Evolutionary conservation across 2,888 invertebrate genomes (phyloP).

Genomic region (Nomada ferruginata): DNA sequence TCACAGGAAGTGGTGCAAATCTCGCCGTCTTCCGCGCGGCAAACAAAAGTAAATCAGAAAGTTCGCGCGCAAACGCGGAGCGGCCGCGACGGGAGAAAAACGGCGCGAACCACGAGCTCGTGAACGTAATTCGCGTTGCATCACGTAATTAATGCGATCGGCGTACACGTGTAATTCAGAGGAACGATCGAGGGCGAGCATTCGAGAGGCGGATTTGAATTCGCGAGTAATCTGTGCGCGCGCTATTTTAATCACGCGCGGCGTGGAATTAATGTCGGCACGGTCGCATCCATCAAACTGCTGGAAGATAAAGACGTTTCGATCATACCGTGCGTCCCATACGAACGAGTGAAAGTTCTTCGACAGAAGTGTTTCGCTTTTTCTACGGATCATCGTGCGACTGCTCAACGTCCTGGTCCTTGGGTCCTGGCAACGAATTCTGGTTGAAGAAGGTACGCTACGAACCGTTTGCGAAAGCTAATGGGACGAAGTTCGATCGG

Average conservation of each 20-base stretch:
- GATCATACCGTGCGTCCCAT: conserved; percentile 37
- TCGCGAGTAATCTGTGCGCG: conserved; percentile 39
- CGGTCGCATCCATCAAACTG: conserved; percentile 48
- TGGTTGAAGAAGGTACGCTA: not conserved
- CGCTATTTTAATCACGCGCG: conserved; percentile 47
- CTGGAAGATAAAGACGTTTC: conserved; percentile 52
- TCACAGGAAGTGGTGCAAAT: conserved; percentile 10
- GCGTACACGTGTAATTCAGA: conserved; percentile 73
- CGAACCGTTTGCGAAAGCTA: not conserved
- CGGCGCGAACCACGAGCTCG: conserved; percentile 10
- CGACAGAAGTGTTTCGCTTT: conserved; percentile 33
- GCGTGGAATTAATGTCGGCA: conserved; percentile 46
- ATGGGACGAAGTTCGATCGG: not conserved
- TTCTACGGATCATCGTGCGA: conserved; percentile 10
- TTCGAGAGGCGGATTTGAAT: conserved; percentile 46
- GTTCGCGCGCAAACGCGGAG: not conserved
- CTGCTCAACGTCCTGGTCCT: too few species aligned
- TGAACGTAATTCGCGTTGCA: conserved; percentile 74
- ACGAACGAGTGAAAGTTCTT: conserved; percentile 51
- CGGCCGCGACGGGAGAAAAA: not conserved
- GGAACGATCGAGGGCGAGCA: conserved; percentile 61
- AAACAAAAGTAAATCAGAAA: conserved; percentile 4
- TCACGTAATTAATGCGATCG: conserved; percentile 81
- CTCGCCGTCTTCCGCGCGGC: not conserved
- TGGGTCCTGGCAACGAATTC: not conserved